Percentiles rank a stretch among this genome's conserved stretches.
Conservation (phyloP, 1,140 invertebrate species). For the Lasaia peninsularis region DNA sequence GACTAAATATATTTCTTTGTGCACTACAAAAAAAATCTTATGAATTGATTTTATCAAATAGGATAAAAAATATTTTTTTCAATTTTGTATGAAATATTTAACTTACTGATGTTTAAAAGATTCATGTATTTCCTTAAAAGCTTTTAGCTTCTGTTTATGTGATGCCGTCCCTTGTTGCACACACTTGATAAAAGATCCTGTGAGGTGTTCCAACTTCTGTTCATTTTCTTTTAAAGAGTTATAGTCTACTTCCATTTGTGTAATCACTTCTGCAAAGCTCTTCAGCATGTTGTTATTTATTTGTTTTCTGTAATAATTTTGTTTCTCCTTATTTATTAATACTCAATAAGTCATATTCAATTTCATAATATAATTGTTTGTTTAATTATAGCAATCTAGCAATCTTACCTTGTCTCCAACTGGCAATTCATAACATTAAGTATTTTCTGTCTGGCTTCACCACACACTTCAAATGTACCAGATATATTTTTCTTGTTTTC, state of each 20-base stretch:
- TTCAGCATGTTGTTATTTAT: constrained; percentile 46
- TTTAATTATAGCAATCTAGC: neutral
- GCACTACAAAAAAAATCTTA: no score
- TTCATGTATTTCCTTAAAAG: constrained; percentile 45
- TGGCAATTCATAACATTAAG: constrained; percentile 41
- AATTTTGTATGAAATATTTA: neutral
- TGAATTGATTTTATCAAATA: no score
- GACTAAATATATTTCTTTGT: no score
- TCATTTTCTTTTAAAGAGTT: constrained; percentile 54
- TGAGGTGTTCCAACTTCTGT: constrained; percentile 55
- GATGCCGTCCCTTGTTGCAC: constrained; percentile 49
- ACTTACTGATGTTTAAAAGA: constrained; percentile 54
- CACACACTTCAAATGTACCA: constrained; percentile 32
- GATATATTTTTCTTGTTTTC: constrained; percentile 41
- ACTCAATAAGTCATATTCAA: neutral
- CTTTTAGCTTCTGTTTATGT: constrained; percentile 51
- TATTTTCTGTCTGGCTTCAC: constrained; percentile 27
- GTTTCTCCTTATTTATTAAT: neutral
- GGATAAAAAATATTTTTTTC: constrained; percentile 12
- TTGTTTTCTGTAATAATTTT: constrained; percentile 40
- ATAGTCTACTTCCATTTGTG: constrained; percentile 47
- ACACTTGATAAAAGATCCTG: constrained; percentile 51
- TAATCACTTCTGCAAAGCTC: constrained; percentile 41
- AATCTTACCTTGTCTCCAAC: constrained; percentile 38
- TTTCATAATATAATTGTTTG: neutral